These are phyloP conservation scores for Palythoa grandis DNA, from an alignment of 92 coral and sea anemone species.

Conservation along the genomic window DNA sequence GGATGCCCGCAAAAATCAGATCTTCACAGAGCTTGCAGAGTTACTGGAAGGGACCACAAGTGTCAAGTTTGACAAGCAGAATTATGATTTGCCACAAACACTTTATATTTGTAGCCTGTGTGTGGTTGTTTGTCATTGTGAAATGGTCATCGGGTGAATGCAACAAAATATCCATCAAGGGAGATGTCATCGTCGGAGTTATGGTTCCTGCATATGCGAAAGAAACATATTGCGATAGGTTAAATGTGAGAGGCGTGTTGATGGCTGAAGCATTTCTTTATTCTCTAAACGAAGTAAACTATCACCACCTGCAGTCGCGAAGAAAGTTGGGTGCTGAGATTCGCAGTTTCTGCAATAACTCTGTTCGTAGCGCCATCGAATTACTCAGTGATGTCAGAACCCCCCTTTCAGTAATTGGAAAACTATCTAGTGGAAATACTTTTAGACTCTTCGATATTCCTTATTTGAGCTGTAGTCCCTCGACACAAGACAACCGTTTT, in stretches of 20 bases:
- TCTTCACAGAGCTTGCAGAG: background rate
- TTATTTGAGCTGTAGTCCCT: slow-evolving; percentile 77
- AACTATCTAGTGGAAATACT: slow-evolving; percentile 46
- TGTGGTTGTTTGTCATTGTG: slow-evolving; percentile 23
- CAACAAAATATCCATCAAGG: slow-evolving; percentile 16
- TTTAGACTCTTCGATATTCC: slow-evolving; percentile 56
- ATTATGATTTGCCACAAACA: slow-evolving; percentile 15
- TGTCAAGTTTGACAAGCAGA: background rate
- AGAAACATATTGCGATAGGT: slow-evolving; percentile 37
- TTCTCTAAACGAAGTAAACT: slow-evolving; percentile 50
- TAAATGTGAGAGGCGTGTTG: slow-evolving; percentile 51
- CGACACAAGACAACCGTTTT: slow-evolving; percentile 49
- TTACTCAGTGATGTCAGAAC: background rate
- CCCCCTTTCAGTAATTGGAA: slow-evolving; percentile 63
- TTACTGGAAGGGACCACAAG: background rate
- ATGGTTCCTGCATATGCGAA: slow-evolving; percentile 23
- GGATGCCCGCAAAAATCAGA: background rate
- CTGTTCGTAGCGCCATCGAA: background rate
- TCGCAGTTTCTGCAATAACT: slow-evolving; percentile 27
- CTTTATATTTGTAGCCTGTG: background rate
- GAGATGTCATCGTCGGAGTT: slow-evolving; percentile 9
- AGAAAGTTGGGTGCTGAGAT: slow-evolving; percentile 57
- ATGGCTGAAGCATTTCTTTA: slow-evolving; percentile 69
- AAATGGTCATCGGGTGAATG: slow-evolving; percentile 33
- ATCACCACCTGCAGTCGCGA: slow-evolving; percentile 23